Percentiles rank a stretch among this genome's conserved stretches.
These are phyloP conservation scores for Sabellastarte sp. DNA, from an alignment of 2,888 invertebrate genomes.

Conservation along the genomic window DNA sequence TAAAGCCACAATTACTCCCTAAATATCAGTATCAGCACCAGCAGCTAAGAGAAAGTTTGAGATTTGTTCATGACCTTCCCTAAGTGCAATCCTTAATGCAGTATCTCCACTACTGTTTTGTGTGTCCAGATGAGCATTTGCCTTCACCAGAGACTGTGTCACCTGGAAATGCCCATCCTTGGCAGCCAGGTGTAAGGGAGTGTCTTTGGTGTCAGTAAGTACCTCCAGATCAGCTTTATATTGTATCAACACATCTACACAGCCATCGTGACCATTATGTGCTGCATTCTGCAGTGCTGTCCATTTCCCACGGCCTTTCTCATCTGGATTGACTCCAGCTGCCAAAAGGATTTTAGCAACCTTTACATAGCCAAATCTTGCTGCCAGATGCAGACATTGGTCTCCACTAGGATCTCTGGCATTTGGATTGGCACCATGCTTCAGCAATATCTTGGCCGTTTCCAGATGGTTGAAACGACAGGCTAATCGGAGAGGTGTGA, in stretches of 20 bases:
- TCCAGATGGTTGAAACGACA: slow-evolving; percentile 10
- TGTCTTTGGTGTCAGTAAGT: slow-evolving; percentile 17
- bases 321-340: slow-evolving; percentile 9
- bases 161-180: slow-evolving; percentile 7
- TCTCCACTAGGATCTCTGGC: slow-evolving; percentile 9
- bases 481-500: slow-evolving; percentile 34
- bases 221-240: slow-evolving; percentile 41
- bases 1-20: no score
- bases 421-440: slow-evolving; percentile 9
- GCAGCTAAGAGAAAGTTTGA: slow-evolving; percentile 1
- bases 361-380: slow-evolving; percentile 16
- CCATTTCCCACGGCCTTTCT: slow-evolving; percentile 43
- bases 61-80: neutral
- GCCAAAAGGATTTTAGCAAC: slow-evolving; percentile 5
- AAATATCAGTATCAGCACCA: slow-evolving; percentile 3
- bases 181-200: slow-evolving; percentile 28
- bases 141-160: slow-evolving; percentile 8
- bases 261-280: slow-evolving; percentile 45
- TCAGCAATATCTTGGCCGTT: slow-evolving; percentile 10
- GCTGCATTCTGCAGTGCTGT: slow-evolving; percentile 55
- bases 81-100: slow-evolving; percentile 3
- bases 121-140: slow-evolving; percentile 12
- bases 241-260: slow-evolving; percentile 46
- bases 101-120: neutral
- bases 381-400: slow-evolving; percentile 54